Evolutionary conservation across 2,113 vertebrate species (phyloP), one percentile per base, ranked within the genome.

Genomic region (Tiliqua scincoides): DNA sequence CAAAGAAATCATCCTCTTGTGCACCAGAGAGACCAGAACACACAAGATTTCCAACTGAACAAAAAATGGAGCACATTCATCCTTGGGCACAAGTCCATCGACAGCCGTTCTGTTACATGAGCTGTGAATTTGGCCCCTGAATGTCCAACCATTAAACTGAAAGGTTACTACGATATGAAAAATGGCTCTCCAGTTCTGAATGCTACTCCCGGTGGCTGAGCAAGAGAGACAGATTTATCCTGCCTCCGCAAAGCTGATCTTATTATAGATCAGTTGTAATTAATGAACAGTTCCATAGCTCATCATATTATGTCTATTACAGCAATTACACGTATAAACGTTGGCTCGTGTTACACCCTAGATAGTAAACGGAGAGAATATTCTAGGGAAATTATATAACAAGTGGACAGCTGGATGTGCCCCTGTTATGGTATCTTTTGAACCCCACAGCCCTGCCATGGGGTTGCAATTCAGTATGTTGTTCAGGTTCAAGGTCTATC

Each of bases 1-100:
- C 89, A 84, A 89, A 92, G 43, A 48, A 89, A 88, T 71, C n/a
- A 82, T 63, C 15, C 67, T 78, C n/a, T 10, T 87, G 68, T 43
- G 90, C 87, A 87, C 14, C 43, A 62, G 73, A 86, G 79, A 89
- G 70, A 70, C 6, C 0, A 3, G 80, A 81, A 75, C 40, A 88
- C 32, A 4, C 25, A 87, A 78, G 70, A 89, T 88, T 91, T 89
- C 81, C 57, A 91, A 81, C 48, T 87, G 73, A 72, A 67, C 65
- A 89, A 90, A 90, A 73, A 73, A 57, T 15, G 72, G 20, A 57
- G 37, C 6, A 52, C 27, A 82, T 89, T 81, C 52, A 21, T 89
- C 67, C 20, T n/a, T 70, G 20, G 8, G 32, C 63, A 37, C 52
- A 92, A 35, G 62, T 83, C 3, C 80, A 37, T 48, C 32, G 6